Evolutionary conservation across 2,113 vertebrate species (phyloP).

Genomic region (Ascaphus truei): DNA sequence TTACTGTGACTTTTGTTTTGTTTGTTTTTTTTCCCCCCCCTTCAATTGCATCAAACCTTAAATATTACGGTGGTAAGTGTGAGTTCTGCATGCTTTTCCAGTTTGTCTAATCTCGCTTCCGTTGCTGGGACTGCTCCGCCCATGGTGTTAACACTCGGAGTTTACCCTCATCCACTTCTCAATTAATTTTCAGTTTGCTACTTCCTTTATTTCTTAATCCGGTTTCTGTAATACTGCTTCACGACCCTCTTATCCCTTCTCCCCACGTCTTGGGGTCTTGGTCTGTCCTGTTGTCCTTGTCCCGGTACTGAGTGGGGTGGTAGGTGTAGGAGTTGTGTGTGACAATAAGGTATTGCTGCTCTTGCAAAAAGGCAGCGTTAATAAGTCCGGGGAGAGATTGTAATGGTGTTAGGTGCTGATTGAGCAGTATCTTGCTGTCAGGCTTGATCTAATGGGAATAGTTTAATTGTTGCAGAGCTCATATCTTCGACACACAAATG

Average conservation of each 20-base stretch:
- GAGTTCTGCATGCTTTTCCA: conserved; percentile 90
- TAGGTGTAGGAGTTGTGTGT: no score
- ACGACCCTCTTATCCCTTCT: conserved; percentile 30
- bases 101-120: conserved; percentile 84
- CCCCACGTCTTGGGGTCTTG: conserved; percentile 42
- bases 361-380: no score
- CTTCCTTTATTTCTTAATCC: conserved; percentile 50
- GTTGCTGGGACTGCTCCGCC: conserved; percentile 75
- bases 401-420: no score
- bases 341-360: no score
- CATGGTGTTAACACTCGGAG: conserved; percentile 71
- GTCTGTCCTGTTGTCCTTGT: conserved; percentile 51
- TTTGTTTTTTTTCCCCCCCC: conserved; percentile 57
- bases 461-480: no score
- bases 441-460: no score
- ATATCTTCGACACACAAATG: no score
- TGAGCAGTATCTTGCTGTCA: no score
- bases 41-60: conserved; percentile 91
- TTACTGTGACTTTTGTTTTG: conserved; percentile 88
- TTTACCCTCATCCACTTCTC: conserved; percentile 69
- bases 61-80: conserved; percentile 95
- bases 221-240: conserved; percentile 61
- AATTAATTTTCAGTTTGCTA: conserved; percentile 77
- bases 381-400: no score
- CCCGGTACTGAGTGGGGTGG: no score